Conservation (phyloP, 2,797 vertebrate genomes). For the Acipenser ruthenus region DNA sequence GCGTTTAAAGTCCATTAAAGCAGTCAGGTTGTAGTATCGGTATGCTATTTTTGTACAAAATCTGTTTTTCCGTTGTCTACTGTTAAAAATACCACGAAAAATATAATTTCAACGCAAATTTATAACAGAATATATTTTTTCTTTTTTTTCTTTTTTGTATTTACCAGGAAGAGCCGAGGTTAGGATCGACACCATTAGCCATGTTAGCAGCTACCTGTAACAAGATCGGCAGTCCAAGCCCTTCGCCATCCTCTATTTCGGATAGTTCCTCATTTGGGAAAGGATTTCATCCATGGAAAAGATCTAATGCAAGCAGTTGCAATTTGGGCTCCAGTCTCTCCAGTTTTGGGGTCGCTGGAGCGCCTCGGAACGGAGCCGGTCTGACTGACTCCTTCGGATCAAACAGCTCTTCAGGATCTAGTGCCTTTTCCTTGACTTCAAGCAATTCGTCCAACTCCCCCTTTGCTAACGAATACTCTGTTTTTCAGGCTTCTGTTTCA, state of each 20-base stretch:
- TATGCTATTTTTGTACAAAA: too few species aligned
- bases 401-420: slow-evolving; percentile 78
- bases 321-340: slow-evolving; percentile 79
- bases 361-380: slow-evolving; percentile 68
- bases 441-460: slow-evolving; percentile 75
- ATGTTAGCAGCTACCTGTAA: slow-evolving; percentile 97
- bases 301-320: slow-evolving; percentile 81
- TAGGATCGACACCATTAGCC: slow-evolving; percentile 97
- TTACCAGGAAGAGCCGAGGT: slow-evolving; percentile 90
- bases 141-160: neutral
- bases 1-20: too few species aligned
- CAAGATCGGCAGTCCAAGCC: slow-evolving; percentile 95
- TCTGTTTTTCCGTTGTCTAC: too few species aligned
- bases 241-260: slow-evolving; percentile 85
- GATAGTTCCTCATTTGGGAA: slow-evolving; percentile 87
- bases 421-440: slow-evolving; percentile 88
- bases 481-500: slow-evolving; percentile 83
- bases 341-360: slow-evolving; percentile 66
- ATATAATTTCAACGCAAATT: too few species aligned
- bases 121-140: too few species aligned
- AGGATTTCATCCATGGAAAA: slow-evolving; percentile 96
- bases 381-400: slow-evolving; percentile 84
- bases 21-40: too few species aligned
- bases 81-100: too few species aligned
- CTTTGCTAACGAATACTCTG: slow-evolving; percentile 91